phyloP scores from a whole-genome alignment of 2,888 invertebrate species.

The Tridacna crocea region DNA sequence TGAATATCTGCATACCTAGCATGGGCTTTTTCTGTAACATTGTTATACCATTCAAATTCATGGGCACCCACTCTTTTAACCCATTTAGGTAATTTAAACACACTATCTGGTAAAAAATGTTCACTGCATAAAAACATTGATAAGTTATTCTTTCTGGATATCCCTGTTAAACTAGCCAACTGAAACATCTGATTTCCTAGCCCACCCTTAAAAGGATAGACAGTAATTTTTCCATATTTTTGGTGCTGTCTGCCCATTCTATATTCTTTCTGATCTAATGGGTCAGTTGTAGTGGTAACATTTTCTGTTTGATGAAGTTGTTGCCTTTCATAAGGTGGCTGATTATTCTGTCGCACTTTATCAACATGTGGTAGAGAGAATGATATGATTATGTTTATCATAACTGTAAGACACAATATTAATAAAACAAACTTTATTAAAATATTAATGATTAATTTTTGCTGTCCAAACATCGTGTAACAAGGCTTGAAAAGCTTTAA shows the following conservation, averaged over 20 bases:
- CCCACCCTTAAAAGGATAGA: slow-evolving; percentile 42
- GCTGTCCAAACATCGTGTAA: no score
- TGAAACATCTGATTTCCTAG: slow-evolving; percentile 65
- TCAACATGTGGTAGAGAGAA: no score
- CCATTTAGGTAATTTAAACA: slow-evolving; percentile 26
- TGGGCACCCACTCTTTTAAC: not conserved
- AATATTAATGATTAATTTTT: no score
- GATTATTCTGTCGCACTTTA: no score
- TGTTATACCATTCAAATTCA: not conserved
- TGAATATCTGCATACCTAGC: slow-evolving; percentile 1
- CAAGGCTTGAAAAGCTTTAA: no score
- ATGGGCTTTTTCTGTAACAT: not conserved
- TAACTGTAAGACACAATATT: no score
- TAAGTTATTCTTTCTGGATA: slow-evolving; percentile 42
- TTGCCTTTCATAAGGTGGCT: no score
- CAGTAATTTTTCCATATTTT: slow-evolving; percentile 29
- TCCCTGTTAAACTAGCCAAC: slow-evolving; percentile 57
- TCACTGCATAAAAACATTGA: slow-evolving; percentile 39
- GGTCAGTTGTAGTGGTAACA: no score
- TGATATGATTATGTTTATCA: no score
- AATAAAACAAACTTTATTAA: no score
- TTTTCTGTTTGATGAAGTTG: no score
- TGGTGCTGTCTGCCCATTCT: not conserved
- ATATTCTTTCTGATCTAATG: not conserved
- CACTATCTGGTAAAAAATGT: slow-evolving; percentile 4